A percentile compares a stretch with the other conserved stretches of the same genome.
Conservation (phyloP, 1,140 invertebrate species). For the Caenorhabditis remanei region DNA sequence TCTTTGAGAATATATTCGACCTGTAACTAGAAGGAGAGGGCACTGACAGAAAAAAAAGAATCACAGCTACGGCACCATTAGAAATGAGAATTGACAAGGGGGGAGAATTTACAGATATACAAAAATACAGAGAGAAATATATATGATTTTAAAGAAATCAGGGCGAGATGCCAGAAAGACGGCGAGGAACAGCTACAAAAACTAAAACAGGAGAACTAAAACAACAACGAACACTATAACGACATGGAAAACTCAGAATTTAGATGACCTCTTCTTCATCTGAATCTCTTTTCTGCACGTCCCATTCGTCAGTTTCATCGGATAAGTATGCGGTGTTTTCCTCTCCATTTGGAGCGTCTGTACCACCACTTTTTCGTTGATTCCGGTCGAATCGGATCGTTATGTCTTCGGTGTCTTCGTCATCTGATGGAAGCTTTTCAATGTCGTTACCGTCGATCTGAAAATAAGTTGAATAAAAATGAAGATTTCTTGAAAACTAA, state of each 20-base stretch:
- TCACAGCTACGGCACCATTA: conserved; percentile 36
- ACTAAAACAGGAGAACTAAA: not conserved
- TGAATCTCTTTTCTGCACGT: not conserved
- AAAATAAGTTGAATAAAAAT: not conserved
- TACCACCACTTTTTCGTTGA: not conserved
- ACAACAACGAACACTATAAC: not conserved
- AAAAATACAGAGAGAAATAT: not conserved
- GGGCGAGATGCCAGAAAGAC: not conserved
- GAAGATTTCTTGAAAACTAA: not conserved
- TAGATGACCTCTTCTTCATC: not conserved
- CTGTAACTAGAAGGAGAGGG: not conserved
- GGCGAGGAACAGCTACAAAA: conserved; percentile 4
- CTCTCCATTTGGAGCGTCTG: no score
- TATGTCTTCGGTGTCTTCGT: not conserved
- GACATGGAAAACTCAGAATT: not conserved
- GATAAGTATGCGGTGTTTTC: not conserved
- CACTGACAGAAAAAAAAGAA: not conserved
- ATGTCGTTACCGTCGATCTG: conserved; percentile 19
- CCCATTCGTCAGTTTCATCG: conserved; percentile 50
- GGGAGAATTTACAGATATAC: conserved; percentile 33
- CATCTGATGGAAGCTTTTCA: conserved; percentile 1
- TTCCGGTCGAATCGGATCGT: not conserved
- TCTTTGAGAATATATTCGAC: not conserved
- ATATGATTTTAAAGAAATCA: not conserved
- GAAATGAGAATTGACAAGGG: not conserved